Base-by-base conservation (phyloP, 1,140 invertebrate genomes). In the Polypedilum vanderplanki region DNA sequence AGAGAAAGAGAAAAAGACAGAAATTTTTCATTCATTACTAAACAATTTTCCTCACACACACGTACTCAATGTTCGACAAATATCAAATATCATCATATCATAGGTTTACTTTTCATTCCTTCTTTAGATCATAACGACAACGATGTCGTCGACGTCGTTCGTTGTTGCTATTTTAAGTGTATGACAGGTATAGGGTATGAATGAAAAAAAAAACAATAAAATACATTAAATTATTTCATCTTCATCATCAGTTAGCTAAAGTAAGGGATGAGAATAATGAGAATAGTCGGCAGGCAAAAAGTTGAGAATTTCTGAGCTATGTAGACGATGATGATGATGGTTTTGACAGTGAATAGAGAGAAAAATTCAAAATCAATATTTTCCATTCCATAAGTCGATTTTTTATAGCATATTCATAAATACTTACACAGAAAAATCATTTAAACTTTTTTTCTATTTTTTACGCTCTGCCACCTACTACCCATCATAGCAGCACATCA, bases 31-130 rank as follows among this genome's bases (percentile, higher is more conserved):
- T 33, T 33, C 24, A 33, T 33, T 33, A 33, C 24, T 5, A 33
- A 33, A 33, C 24, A 33, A 33, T 33, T 33, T 33, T 33, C 24
- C 1, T 33, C 24, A 33, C 24, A 57, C 46, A n/a, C 9, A 57
- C 64, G n/a, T 20, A 10, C 7, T 57, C n/a, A 57, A 70, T 70
- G 65, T 70, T 70, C 65, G 20, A 70, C 65, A 70, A 57, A 70
- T 70, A 70, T 70, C 17, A 70, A 70, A 70, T 70, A 70, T 70
- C 65, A 70, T 70, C 65, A 67, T 67, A 17, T 67, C n/a, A 33
- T 33, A 1, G 5, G 24, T 33, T 33, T 33, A 33, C 24, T 33
- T 70, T 70, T 70, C 65, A 20, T 70, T 70, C 7, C 65, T 5
- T 70, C 7, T 17, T 5, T 33, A 33, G 1, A 33, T 33, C 24